Percentiles rank a stretch among this genome's conserved stretches.
These are phyloP conservation scores for Rosalia funebris DNA, from an alignment of 2,888 invertebrate genomes.

Conservation along the genomic window DNA sequence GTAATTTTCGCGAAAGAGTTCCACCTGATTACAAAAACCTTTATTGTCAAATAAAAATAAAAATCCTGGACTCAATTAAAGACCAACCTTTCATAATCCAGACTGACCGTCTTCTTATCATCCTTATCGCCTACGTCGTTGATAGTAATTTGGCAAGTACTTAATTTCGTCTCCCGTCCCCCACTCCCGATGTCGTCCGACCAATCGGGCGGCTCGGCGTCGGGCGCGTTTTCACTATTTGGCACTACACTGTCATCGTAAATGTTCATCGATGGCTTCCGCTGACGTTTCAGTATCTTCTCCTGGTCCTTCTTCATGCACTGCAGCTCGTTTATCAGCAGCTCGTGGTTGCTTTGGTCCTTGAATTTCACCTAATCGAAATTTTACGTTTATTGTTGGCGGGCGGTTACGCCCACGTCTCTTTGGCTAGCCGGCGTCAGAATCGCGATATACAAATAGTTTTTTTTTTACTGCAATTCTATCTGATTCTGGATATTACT, in stretches of 20 bases:
- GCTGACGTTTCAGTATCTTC: constrained; percentile 56
- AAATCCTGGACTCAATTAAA: too few species aligned
- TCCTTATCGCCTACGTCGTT: constrained; percentile 66
- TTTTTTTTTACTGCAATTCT: too few species aligned
- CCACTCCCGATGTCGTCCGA: constrained; percentile 69
- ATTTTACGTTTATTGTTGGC: constrained; percentile 17
- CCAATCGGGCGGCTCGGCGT: constrained; percentile 63
- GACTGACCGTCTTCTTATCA: constrained; percentile 26
- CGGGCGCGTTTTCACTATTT: constrained; percentile 23
- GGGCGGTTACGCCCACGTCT: not conserved
- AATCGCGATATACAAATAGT: too few species aligned
- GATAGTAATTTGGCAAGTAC: constrained; percentile 69
- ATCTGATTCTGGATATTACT: not conserved
- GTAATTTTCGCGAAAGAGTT: too few species aligned
- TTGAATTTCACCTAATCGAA: constrained; percentile 54
- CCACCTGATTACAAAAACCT: too few species aligned
- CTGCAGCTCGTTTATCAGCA: constrained; percentile 76
- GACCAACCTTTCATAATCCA: constrained; percentile 46
- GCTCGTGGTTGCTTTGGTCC: constrained; percentile 70
- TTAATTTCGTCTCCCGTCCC: constrained; percentile 67
- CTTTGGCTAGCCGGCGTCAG: not conserved
- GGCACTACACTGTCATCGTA: constrained; percentile 44
- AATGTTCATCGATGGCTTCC: constrained; percentile 56
- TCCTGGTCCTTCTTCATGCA: constrained; percentile 68
- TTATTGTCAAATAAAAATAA: too few species aligned